These are phyloP conservation scores for Coreoperca whiteheadi DNA, from an alignment of 2,113 vertebrate genomes.

Conservation along the genomic window DNA sequence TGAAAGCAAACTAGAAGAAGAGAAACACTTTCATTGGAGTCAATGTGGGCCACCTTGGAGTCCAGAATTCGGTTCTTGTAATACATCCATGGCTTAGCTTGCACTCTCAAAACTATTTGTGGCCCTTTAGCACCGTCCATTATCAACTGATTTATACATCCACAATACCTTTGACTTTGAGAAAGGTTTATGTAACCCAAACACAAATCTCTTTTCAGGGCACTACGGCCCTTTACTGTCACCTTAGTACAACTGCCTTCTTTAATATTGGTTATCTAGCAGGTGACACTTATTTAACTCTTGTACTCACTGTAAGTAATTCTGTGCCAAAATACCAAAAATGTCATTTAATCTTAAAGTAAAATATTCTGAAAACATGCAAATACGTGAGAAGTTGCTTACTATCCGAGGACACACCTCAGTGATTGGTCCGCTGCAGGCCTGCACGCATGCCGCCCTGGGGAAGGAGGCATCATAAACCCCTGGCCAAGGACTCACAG, in stretches of 20 bases:
- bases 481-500: slow-evolving; percentile 72
- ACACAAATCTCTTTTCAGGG: not conserved
- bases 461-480: slow-evolving; percentile 82
- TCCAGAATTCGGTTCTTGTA: not conserved
- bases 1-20: not conserved
- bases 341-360: not conserved
- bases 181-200: not conserved
- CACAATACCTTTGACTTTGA: not conserved
- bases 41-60: not conserved
- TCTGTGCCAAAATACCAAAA: not conserved
- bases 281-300: not conserved
- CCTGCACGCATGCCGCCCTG: slow-evolving; percentile 81
- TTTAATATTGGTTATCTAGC: not conserved
- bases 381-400: slow-evolving; percentile 30
- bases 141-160: not conserved
- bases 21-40: not conserved
- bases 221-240: not conserved
- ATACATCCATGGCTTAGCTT: not conserved
- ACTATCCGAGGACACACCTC: slow-evolving; percentile 77
- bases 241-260: not conserved
- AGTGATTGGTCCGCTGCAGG: slow-evolving; percentile 68
- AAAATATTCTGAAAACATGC: not conserved
- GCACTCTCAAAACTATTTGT: not conserved
- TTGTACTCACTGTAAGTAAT: not conserved
- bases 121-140: not conserved